Evolutionary conservation across 1,140 invertebrate species (phyloP).

Genomic region (Sycophila sp.): DNA sequence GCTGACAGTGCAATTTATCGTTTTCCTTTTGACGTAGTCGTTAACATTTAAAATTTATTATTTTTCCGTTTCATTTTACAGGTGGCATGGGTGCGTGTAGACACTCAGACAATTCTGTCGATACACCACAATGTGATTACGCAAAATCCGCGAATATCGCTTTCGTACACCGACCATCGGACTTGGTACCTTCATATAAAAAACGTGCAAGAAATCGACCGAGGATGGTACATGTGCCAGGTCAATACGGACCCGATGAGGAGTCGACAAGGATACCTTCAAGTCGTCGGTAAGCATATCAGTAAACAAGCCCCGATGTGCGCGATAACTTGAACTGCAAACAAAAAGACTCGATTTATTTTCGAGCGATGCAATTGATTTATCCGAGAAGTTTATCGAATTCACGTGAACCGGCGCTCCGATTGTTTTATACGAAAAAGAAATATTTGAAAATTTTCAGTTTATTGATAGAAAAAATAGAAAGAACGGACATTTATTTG

Average conservation of each 20-base stretch:
- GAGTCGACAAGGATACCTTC: conserved; percentile 83
- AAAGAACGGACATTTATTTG: too few species aligned
- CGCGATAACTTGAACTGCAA: too few species aligned
- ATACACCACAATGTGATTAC: conserved; percentile 91
- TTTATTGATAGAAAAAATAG: too few species aligned
- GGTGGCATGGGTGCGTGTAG: conserved; percentile 92
- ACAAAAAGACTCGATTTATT: too few species aligned
- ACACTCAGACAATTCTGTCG: conserved; percentile 90
- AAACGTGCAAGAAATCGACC: conserved; percentile 81
- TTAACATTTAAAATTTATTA: too few species aligned
- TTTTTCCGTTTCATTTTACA: conserved; percentile 54
- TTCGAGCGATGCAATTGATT: too few species aligned
- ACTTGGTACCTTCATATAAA: conserved; percentile 89
- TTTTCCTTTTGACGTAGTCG: neutral
- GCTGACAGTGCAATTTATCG: too few species aligned
- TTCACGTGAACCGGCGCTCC: too few species aligned
- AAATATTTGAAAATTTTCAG: too few species aligned
- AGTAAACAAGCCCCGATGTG: too few species aligned
- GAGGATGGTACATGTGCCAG: conserved; percentile 88
- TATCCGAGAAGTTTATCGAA: too few species aligned
- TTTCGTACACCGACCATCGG: conserved; percentile 87
- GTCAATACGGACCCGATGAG: conserved; percentile 89
- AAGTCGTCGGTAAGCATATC: conserved; percentile 89
- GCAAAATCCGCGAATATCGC: conserved; percentile 85
- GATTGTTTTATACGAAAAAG: too few species aligned